phyloP scores from a whole-genome alignment of 2,113 vertebrate genomes.

The Felis catus region DNA sequence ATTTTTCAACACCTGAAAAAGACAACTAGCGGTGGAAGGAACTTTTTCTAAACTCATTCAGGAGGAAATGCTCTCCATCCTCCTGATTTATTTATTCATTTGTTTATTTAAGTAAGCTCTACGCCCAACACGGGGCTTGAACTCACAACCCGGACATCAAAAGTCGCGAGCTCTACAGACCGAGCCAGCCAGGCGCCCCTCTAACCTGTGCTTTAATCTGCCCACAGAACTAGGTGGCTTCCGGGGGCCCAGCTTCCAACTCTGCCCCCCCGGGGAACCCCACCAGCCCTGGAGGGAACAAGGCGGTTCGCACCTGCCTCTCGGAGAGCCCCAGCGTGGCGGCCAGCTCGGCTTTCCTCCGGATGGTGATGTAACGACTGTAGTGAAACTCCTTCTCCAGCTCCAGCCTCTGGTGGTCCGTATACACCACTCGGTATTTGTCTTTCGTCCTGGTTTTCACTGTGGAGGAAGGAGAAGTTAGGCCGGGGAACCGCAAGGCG shows the following conservation, averaged over 20 bases:
- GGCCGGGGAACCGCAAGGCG: slow-evolving; percentile 19
- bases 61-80: background rate
- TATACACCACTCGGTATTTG: slow-evolving; percentile 90
- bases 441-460: slow-evolving; percentile 91
- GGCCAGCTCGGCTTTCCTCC: slow-evolving; percentile 89
- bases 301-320: slow-evolving; percentile 84
- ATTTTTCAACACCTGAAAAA: background rate
- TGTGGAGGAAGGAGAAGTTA: slow-evolving; percentile 72
- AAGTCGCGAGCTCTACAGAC: background rate
- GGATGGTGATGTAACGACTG: slow-evolving; percentile 89
- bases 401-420: slow-evolving; percentile 89
- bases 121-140: background rate
- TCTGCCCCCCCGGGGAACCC: background rate
- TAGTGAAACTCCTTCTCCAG: slow-evolving; percentile 91
- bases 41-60: background rate
- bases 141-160: background rate
- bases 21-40: background rate
- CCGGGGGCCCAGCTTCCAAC: background rate
- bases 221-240: background rate
- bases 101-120: background rate
- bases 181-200: background rate
- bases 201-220: background rate
- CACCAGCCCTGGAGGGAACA: rapidly evolving
- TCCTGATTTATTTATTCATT: background rate
- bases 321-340: slow-evolving; percentile 88